Evolutionary conservation across 2,888 invertebrate species (phyloP).

Genomic region (Drosophila yooni): DNA sequence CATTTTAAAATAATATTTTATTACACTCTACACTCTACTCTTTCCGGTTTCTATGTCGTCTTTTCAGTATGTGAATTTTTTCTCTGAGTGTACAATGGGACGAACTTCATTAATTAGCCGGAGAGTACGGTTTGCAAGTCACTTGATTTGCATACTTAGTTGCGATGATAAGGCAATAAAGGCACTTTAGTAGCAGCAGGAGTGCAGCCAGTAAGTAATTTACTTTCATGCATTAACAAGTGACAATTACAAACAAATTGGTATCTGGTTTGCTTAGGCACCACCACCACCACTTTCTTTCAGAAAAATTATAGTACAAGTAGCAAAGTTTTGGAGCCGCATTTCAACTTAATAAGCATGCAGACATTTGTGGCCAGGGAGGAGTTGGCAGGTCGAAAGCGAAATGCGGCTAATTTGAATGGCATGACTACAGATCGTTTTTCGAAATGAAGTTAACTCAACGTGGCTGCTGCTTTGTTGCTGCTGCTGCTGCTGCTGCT

Average conservation of each 20-base stretch:
- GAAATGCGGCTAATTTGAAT: conserved; percentile 63
- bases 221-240: conserved; percentile 20
- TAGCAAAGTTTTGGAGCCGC: conserved; percentile 25
- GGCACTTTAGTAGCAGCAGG: conserved; percentile 1
- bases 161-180: conserved; percentile 47
- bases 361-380: conserved; percentile 40
- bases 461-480: conserved; percentile 26
- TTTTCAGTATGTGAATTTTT: not conserved
- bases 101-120: conserved; percentile 57
- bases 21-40: not conserved
- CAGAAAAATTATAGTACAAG: conserved; percentile 23
- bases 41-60: not conserved
- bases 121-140: conserved; percentile 46
- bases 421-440: conserved; percentile 49
- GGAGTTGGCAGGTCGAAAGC: conserved; percentile 50
- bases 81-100: not conserved
- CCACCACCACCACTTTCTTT: not conserved
- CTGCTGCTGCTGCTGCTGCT: conserved; percentile 41
- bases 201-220: conserved; percentile 13
- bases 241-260: conserved; percentile 20
- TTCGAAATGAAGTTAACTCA: conserved; percentile 42
- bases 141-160: conserved; percentile 54
- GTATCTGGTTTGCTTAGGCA: conserved; percentile 38
- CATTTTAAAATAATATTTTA: not conserved
- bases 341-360: conserved; percentile 49